Evolutionary conservation across 1,140 invertebrate species (phyloP).

Genomic region (Phthorimaea operculella): DNA sequence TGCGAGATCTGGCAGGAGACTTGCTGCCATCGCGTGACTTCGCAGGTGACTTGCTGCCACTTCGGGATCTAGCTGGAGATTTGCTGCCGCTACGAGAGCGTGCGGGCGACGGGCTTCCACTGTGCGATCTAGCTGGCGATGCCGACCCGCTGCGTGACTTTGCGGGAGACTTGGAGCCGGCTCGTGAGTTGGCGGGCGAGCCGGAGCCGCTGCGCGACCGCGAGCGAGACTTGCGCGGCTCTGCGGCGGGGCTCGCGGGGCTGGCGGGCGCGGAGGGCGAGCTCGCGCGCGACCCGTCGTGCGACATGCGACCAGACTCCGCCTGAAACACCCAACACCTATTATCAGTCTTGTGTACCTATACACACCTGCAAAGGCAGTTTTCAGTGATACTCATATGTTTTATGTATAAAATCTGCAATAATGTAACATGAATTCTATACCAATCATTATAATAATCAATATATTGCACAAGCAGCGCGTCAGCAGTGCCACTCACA

Average conservation of each 20-base stretch:
- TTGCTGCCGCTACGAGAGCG: conserved; percentile 11
- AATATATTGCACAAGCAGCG: no score
- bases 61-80: conserved; percentile 18
- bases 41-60: no score
- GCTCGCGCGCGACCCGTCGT: conserved; percentile 10
- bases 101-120: not conserved
- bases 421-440: no score
- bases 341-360: no score
- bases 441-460: no score
- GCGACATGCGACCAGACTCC: not conserved
- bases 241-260: not conserved
- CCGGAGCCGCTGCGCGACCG: conserved; percentile 5
- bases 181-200: not conserved
- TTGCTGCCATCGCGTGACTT: conserved; percentile 10
- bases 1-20: conserved; percentile 18
- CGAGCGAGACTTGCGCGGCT: conserved; percentile 4
- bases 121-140: not conserved
- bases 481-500: no score
- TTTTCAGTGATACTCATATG: no score
- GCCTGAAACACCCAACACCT: not conserved
- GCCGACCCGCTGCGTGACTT: not conserved
- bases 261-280: conserved; percentile 22
- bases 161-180: not conserved
- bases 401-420: no score
- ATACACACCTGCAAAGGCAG: no score